Conservation (phyloP, 2,797 vertebrate species). For the Catostomus latipinnis region DNA sequence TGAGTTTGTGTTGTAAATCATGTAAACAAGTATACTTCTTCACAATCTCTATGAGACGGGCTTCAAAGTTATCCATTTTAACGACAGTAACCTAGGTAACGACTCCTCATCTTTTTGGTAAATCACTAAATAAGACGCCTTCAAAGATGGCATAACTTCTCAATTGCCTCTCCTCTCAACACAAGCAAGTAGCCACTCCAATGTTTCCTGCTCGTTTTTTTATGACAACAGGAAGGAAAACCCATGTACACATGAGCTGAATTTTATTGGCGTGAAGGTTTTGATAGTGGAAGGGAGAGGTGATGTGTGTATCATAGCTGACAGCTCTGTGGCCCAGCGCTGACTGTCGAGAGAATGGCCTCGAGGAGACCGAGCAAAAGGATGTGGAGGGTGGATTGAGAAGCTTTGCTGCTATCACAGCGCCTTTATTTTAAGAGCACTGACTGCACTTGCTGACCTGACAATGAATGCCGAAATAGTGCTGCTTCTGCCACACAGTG, state of each 20-base stretch:
- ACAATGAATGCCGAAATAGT: background rate
- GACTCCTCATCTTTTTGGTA: constrained; percentile 1
- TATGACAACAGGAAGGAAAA: background rate
- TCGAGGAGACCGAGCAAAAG: constrained; percentile 20
- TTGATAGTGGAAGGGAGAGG: constrained; percentile 20
- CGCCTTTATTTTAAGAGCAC: constrained; percentile 26
- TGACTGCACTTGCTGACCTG: constrained; percentile 35
- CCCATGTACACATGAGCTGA: constrained; percentile 2
- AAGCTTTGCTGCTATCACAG: constrained; percentile 28
- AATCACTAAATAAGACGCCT: constrained; percentile 50
- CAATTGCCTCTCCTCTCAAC: background rate
- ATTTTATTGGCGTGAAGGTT: constrained; percentile 13
- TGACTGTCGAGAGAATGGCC: constrained; percentile 20
- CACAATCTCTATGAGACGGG: background rate
- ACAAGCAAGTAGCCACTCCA: background rate
- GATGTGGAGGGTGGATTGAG: background rate
- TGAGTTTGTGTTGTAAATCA: too few relatives aligned
- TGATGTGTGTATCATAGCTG: constrained; percentile 42
- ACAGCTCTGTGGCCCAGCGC: constrained; percentile 25
- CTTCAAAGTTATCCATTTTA: too few relatives aligned
- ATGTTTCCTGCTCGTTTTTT: constrained; percentile 5
- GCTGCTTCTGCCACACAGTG: background rate
- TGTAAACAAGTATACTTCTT: too few relatives aligned
- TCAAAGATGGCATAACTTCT: background rate
- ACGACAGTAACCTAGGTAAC: too few relatives aligned